Percentiles rank a stretch among this genome's conserved stretches.
These are phyloP conservation scores for Omphaloscelis lunosa DNA, from an alignment of 2,888 invertebrate species.

Conservation along the genomic window DNA sequence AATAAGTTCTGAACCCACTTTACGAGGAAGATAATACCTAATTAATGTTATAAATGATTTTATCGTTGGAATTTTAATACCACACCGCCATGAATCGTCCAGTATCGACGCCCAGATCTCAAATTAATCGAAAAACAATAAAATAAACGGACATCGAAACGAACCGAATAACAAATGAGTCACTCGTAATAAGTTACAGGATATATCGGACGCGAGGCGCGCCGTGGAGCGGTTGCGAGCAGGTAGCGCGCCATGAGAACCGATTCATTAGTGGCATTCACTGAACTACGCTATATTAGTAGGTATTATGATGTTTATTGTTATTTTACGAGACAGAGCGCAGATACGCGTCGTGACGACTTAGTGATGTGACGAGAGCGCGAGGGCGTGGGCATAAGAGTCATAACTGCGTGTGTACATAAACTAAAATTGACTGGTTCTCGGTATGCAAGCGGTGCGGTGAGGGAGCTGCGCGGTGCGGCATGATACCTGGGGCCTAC, in stretches of 20 bases:
- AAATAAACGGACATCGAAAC: constrained; percentile 31
- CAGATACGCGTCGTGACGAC: too few species aligned
- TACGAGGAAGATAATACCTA: constrained; percentile 1
- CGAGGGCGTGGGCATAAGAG: too few species aligned
- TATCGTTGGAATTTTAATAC: constrained; percentile 4
- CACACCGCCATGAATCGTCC: constrained; percentile 28
- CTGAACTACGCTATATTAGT: too few species aligned
- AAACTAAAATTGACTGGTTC: too few species aligned
- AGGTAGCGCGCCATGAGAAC: background rate
- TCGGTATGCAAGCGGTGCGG: too few species aligned
- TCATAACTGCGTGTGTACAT: too few species aligned
- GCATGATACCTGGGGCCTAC: too few species aligned
- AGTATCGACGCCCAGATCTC: constrained; percentile 25
- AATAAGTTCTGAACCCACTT: background rate
- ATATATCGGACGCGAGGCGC: constrained; percentile 1
- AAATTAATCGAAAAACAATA: constrained; percentile 45
- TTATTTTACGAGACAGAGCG: too few species aligned
- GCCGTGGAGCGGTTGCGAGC: background rate
- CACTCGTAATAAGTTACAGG: constrained; percentile 5
- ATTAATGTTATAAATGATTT: constrained; percentile 24
- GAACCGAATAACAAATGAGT: constrained; percentile 39
- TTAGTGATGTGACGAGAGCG: too few species aligned
- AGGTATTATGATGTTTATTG: too few species aligned
- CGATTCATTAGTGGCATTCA: too few species aligned
- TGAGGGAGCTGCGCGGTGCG: too few species aligned